phyloP scores from a whole-genome alignment of 2,888 invertebrate species.

The Tipula lateralis region DNA sequence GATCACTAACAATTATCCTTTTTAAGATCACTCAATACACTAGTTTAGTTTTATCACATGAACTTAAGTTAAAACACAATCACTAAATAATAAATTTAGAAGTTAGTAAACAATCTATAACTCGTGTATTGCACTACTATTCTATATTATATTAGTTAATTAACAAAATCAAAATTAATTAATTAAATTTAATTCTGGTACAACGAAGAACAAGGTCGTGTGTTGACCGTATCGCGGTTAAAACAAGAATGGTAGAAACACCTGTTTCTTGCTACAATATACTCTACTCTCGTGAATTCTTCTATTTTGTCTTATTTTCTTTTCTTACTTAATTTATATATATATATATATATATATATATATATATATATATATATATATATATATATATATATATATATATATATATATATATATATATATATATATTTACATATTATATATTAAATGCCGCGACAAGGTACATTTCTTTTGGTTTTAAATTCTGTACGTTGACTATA shows the following conservation, averaged over 20 bases:
- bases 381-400: not conserved
- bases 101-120: not conserved
- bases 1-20: not conserved
- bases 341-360: not conserved
- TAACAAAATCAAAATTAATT: not conserved
- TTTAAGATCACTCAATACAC: not conserved
- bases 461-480: not conserved
- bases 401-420: not conserved
- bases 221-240: conserved; percentile 50
- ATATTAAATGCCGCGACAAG: not conserved
- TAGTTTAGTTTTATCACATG: not conserved
- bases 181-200: conserved; percentile 25
- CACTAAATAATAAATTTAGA: not conserved
- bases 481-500: not conserved
- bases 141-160: not conserved
- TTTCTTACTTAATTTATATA: not conserved
- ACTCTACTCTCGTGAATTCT: not conserved
- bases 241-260: conserved; percentile 51
- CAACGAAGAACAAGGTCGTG: conserved; percentile 39
- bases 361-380: not conserved
- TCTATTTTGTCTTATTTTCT: not conserved
- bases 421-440: not conserved
- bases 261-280: conserved; percentile 49
- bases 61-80: not conserved
- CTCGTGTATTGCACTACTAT: not conserved